phyloP scores from a whole-genome alignment of 1,140 invertebrate species.

The Reticulitermes speratus region DNA sequence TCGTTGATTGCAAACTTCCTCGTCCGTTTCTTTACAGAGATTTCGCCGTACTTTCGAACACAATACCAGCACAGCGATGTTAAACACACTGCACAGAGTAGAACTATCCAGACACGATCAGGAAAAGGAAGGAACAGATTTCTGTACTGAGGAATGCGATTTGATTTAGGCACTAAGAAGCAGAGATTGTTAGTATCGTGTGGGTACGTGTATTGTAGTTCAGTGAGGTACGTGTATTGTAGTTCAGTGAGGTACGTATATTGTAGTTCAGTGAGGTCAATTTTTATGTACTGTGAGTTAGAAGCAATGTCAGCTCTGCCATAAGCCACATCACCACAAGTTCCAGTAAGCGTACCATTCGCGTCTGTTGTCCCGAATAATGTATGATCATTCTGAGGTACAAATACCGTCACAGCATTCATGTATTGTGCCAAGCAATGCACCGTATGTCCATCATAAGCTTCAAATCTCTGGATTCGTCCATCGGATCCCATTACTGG shows the following conservation, averaged over 20 bases:
- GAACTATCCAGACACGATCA: slow-evolving; percentile 41
- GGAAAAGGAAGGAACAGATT: slow-evolving; percentile 46
- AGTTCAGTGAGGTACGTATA: no score
- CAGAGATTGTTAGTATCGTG: slow-evolving; percentile 46
- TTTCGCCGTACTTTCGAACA: neutral
- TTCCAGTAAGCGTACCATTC: slow-evolving; percentile 46
- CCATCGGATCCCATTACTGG: neutral
- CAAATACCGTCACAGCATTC: neutral
- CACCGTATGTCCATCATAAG: neutral
- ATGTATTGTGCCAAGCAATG: neutral
- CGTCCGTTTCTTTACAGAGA: neutral
- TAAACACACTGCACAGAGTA: slow-evolving; percentile 38
- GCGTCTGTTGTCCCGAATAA: slow-evolving; percentile 41
- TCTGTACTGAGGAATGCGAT: slow-evolving; percentile 46
- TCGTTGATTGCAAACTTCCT: neutral
- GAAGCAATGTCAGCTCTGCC: slow-evolving; percentile 44
- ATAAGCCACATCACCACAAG: slow-evolving; percentile 44
- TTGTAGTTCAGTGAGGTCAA: slow-evolving; percentile 42
- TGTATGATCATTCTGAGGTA: neutral
- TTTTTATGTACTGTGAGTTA: slow-evolving; percentile 46
- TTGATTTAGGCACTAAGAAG: slow-evolving; percentile 46
- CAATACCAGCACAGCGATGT: slow-evolving; percentile 41
- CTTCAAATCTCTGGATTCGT: neutral
- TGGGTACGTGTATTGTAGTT: slow-evolving; percentile 42
- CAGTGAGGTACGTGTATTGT: no score